Percentiles rank a stretch among this genome's conserved stretches.
These are phyloP conservation scores for Digitonthophagus gazella DNA, from an alignment of 2,888 invertebrate genomes.

Conservation along the genomic window DNA sequence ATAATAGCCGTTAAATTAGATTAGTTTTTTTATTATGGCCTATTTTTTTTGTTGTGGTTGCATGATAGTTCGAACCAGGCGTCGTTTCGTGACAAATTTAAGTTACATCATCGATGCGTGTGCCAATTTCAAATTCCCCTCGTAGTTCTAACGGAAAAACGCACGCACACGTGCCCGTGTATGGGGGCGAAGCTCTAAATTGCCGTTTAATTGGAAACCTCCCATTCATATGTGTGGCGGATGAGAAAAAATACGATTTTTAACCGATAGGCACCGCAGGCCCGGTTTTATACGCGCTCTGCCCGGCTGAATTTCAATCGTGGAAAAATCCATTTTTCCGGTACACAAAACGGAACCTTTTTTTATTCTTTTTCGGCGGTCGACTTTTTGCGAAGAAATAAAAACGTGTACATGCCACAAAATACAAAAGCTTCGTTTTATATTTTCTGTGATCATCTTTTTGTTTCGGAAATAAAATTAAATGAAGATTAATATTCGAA, in stretches of 20 bases:
- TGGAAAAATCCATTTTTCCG: conserved; percentile 39
- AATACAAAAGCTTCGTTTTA: conserved; percentile 47
- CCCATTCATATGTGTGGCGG: conserved; percentile 51
- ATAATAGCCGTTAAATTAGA: not conserved
- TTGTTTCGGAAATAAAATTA: not conserved
- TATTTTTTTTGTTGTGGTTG: not conserved
- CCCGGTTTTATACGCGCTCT: conserved; percentile 41
- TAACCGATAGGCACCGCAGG: conserved; percentile 6
- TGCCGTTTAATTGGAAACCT: conserved; percentile 53
- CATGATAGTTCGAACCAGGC: not conserved
- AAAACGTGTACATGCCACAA: conserved; percentile 39
- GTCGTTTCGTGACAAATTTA: conserved; percentile 16
- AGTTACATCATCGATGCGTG: conserved; percentile 13
- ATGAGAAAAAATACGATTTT: conserved; percentile 50
- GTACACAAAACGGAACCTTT: conserved; percentile 41
- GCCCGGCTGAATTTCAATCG: conserved; percentile 48
- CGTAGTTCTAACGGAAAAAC: conserved; percentile 7
- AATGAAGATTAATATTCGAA: conserved; percentile 8
- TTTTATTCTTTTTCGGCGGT: conserved; percentile 35
- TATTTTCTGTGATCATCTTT: conserved; percentile 36
- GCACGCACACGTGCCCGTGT: conserved; percentile 9
- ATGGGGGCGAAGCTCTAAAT: conserved; percentile 45
- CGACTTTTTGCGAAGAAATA: conserved; percentile 23
- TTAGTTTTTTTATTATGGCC: not conserved
- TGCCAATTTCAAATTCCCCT: conserved; percentile 3